Evolutionary conservation across 2,797 vertebrate genomes (phyloP).

Genomic region (Neosilurus hyrtlii): DNA sequence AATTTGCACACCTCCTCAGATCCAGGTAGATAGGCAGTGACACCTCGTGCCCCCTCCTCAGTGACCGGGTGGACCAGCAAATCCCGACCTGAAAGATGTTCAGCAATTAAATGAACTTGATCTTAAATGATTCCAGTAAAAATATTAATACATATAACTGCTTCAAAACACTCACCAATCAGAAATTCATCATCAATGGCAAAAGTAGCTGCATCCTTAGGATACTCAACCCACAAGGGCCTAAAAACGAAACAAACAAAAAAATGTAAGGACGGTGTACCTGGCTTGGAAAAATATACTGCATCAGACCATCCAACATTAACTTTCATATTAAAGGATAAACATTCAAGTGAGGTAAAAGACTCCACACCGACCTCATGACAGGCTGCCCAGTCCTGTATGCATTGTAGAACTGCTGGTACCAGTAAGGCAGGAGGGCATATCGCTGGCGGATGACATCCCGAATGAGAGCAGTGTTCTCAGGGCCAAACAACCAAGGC

Average conservation of each 20-base stretch:
- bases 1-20: constrained; percentile 75
- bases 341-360: neutral
- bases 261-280: neutral
- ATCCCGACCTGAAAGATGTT: constrained; percentile 73
- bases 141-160: neutral
- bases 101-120: neutral
- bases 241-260: constrained; percentile 50
- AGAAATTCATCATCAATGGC: constrained; percentile 75
- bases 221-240: constrained; percentile 79
- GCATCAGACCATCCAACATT: neutral
- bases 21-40: constrained; percentile 88
- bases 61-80: constrained; percentile 87
- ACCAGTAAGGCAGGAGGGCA: constrained; percentile 88
- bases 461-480: constrained; percentile 77
- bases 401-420: constrained; percentile 83
- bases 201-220: constrained; percentile 73
- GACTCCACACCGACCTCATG: constrained; percentile 78
- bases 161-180: constrained; percentile 63
- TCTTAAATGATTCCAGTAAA: neutral
- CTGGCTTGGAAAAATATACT: neutral
- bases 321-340: neutral
- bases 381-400: constrained; percentile 78
- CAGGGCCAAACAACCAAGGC: constrained; percentile 87
- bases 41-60: constrained; percentile 81
- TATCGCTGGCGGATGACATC: constrained; percentile 82